These are phyloP conservation scores for Antheraea assamensis DNA, from an alignment of 2,888 invertebrate genomes.

Conservation along the genomic window DNA sequence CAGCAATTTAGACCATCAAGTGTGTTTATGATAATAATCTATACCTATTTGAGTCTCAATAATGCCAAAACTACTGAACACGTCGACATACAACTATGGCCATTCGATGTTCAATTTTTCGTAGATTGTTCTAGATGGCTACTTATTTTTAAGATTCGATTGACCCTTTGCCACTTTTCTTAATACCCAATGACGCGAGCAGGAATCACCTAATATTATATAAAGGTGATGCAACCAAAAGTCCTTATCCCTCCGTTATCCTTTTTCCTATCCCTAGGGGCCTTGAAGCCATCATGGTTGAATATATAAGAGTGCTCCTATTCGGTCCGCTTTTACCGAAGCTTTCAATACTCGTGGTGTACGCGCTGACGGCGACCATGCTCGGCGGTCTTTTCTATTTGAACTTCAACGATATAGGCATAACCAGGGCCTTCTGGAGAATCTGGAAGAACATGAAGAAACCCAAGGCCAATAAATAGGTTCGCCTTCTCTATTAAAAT, in stretches of 20 bases:
- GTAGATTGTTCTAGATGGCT: too few relatives aligned
- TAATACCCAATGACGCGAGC: too few relatives aligned
- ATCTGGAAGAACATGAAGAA: conserved; percentile 84
- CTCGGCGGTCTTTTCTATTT: conserved; percentile 90
- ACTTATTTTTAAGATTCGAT: too few relatives aligned
- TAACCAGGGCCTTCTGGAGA: conserved; percentile 85
- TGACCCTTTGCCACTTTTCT: too few relatives aligned
- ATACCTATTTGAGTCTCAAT: too few relatives aligned
- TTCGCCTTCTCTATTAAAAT: conserved; percentile 13
- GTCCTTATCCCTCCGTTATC: neutral
- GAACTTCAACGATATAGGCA: conserved; percentile 89
- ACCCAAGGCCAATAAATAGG: conserved; percentile 33
- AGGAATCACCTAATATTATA: too few relatives aligned
- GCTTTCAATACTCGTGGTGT: conserved; percentile 83
- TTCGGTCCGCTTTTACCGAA: conserved; percentile 88
- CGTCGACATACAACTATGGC: too few relatives aligned
- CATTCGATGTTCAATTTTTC: too few relatives aligned
- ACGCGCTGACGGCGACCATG: conserved; percentile 84
- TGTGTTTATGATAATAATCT: too few relatives aligned
- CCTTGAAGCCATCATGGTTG: conserved; percentile 88
- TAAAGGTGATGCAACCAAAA: neutral
- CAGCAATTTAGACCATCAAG: too few relatives aligned
- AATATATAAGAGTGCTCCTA: conserved; percentile 88
- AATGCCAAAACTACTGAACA: too few relatives aligned
- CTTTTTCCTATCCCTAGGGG: conserved; percentile 82